Conservation (phyloP, 1,140 invertebrate species). For the Lordiphosa collinella region DNA sequence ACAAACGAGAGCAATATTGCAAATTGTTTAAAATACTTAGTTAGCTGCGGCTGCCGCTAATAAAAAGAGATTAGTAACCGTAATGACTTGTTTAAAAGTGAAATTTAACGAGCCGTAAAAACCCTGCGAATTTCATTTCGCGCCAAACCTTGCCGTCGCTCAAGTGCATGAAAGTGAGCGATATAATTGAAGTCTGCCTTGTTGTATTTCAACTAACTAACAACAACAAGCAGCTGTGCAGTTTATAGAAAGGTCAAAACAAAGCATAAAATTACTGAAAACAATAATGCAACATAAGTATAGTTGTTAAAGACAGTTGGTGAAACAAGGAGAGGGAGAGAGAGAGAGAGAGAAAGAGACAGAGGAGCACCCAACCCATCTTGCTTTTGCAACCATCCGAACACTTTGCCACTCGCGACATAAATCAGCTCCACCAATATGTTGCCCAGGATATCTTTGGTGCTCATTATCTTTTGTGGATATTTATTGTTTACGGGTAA, state of each 20-base stretch:
- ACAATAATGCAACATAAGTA: constrained; percentile 16
- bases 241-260: constrained; percentile 28
- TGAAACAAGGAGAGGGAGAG: constrained; percentile 7
- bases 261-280: constrained; percentile 4
- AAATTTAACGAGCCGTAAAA: constrained; percentile 41
- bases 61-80: constrained; percentile 34
- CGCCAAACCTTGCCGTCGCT: constrained; percentile 2
- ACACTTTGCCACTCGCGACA: too few relatives aligned
- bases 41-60: constrained; percentile 26
- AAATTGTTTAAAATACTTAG: constrained; percentile 12
- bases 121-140: constrained; percentile 32
- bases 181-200: constrained; percentile 7
- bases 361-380: background rate
- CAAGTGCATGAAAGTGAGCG: constrained; percentile 32
- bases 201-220: constrained; percentile 5
- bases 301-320: background rate
- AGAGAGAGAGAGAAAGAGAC: constrained; percentile 1
- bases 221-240: background rate
- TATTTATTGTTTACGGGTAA: constrained; percentile 69
- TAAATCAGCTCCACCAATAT: constrained; percentile 53
- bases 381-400: too few relatives aligned
- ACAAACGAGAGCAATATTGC: constrained; percentile 16
- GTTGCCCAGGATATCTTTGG: constrained; percentile 68
- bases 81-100: constrained; percentile 41
- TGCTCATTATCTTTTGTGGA: constrained; percentile 72